A percentile compares a stretch with the other conserved stretches of the same genome.
Evolutionary conservation across 1,140 invertebrate species (phyloP).

Genomic region (Mizuhopecten yessoensis): DNA sequence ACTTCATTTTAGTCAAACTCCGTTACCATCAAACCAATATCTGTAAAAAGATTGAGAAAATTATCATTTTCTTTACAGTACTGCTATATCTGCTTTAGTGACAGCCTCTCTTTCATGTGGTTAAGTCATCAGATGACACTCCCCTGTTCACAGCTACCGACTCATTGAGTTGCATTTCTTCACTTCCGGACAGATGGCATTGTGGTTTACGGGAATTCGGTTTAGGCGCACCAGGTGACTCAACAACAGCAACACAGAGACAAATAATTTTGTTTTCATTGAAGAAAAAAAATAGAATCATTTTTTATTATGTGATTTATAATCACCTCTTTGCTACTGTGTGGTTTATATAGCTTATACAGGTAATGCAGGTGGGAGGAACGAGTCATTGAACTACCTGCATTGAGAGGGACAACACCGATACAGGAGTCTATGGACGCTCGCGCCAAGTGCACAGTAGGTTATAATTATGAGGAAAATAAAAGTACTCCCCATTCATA

Average conservation of each 20-base stretch:
- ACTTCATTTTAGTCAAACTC: not conserved
- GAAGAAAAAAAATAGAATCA: not conserved
- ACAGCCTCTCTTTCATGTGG: slow-evolving; percentile 4
- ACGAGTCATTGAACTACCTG: not conserved
- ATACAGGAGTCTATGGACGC: not conserved
- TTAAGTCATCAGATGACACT: slow-evolving; percentile 4
- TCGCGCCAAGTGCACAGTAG: not conserved
- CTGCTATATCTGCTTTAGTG: not conserved
- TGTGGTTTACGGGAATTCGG: not conserved
- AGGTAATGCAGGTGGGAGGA: not conserved
- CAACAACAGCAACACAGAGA: not conserved
- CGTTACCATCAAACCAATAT: not conserved
- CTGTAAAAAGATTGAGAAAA: not conserved
- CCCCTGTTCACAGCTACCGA: not conserved
- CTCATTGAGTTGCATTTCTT: slow-evolving; percentile 38
- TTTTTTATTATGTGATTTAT: not conserved
- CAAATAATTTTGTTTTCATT: too few relatives aligned
- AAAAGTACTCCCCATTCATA: slow-evolving; percentile 1
- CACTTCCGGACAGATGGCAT: slow-evolving; percentile 11
- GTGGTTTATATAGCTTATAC: not conserved
- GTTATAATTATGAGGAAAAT: not conserved
- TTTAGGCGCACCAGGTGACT: not conserved
- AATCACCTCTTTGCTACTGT: not conserved
- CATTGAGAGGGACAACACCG: not conserved
- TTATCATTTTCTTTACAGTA: slow-evolving; percentile 13